These are phyloP conservation scores for Diacarnus erythraeanus DNA, from an alignment of 37 sponge, comb jelly and placozoan genomes.

Conservation along the genomic window DNA sequence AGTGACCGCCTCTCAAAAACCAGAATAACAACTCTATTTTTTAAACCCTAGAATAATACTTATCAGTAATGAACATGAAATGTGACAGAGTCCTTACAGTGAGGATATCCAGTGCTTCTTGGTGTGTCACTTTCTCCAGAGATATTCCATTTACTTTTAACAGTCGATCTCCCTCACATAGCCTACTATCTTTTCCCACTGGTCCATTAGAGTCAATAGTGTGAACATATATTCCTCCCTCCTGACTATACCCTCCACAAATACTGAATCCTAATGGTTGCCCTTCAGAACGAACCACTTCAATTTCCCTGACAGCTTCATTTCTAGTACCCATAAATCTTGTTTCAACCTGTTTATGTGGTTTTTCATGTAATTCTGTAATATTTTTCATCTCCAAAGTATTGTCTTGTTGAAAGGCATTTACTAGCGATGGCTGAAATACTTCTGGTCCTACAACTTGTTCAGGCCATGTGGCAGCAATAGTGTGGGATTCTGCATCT, in stretches of 20 bases:
- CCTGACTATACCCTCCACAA: conserved; percentile 11
- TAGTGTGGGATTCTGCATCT: too few relatives aligned
- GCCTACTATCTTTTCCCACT: conserved; percentile 54
- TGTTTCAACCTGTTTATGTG: not conserved
- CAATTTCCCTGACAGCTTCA: not conserved
- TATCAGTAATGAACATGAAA: not conserved
- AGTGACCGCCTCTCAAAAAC: conserved; percentile 32
- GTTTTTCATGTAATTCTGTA: not conserved
- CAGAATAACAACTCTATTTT: conserved; percentile 19
- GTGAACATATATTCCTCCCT: conserved; percentile 30
- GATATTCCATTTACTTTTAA: conserved; percentile 58
- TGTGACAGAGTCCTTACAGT: conserved; percentile 26
- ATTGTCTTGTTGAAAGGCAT: not conserved
- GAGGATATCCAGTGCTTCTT: conserved; percentile 54
- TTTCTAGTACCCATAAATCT: not conserved
- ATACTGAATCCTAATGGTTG: conserved; percentile 68
- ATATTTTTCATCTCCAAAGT: not conserved
- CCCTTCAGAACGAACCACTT: conserved; percentile 1
- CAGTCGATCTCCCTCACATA: conserved; percentile 59
- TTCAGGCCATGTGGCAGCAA: not conserved
- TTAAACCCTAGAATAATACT: conserved; percentile 1
- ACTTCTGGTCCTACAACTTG: not conserved
- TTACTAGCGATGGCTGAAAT: not conserved
- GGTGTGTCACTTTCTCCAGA: conserved; percentile 42
- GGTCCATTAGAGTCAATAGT: conserved; percentile 37